These are phyloP conservation scores for Diuraphis noxia DNA, from an alignment of 1,140 invertebrate genomes.

Conservation along the genomic window DNA sequence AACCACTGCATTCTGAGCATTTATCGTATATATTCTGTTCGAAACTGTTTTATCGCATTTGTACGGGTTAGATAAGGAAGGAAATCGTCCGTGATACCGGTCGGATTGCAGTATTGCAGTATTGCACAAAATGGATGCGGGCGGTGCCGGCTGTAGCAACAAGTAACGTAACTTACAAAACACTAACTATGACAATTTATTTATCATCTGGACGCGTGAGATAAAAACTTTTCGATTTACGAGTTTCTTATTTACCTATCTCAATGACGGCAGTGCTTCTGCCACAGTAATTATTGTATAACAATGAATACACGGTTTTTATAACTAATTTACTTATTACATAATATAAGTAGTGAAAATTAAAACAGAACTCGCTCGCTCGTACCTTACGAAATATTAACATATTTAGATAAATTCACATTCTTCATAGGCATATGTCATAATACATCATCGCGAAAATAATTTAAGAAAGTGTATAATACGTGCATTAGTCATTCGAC, in stretches of 20 bases:
- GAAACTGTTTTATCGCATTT: not conserved
- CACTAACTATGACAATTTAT: not conserved
- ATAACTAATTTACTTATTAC: not conserved
- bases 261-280: not conserved
- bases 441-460: not conserved
- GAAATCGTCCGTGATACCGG: conserved; percentile 33
- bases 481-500: not conserved
- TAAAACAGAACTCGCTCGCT: not conserved
- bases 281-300: not conserved
- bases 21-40: not conserved
- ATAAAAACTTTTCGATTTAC: not conserved
- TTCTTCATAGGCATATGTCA: not conserved
- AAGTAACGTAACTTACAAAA: not conserved
- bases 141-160: not conserved
- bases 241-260: not conserved
- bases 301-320: not conserved
- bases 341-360: not conserved
- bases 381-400: not conserved
- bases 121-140: not conserved
- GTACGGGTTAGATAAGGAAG: not conserved
- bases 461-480: not conserved
- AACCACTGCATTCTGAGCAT: not conserved
- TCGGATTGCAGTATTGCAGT: not conserved
- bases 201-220: not conserved
- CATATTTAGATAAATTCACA: not conserved